Evolutionary conservation across 2,113 vertebrate genomes (phyloP), one percentile per base, ranked within the genome.

Genomic region (Trogon melanurus): DNA sequence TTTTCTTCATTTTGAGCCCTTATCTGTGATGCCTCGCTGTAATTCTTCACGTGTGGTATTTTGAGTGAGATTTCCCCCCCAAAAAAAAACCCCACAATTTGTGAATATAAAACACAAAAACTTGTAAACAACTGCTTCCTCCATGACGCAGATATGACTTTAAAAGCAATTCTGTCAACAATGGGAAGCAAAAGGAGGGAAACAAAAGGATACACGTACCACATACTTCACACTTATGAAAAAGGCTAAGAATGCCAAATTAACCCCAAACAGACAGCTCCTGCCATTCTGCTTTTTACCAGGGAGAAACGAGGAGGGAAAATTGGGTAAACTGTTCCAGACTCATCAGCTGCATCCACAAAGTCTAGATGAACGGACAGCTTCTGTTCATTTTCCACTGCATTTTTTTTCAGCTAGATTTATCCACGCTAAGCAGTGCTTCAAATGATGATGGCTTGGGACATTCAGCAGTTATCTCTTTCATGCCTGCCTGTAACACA

Each of bases 41-140:
- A 72, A 67, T 69, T 67, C 74, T 57, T 92, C 54, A 48, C 13
- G 1, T 34, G 38, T 41, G 26, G 7, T 41, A 65, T 65, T 69
- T 88, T 82, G 65, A 56, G 29, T 27, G 38, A 87, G 73, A 75
- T 57, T n/a, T 45, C 11, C 4, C 17, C 9, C 8, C 3, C 15
- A 17, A 11, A 78, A n/a, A n/a, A 83, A 47, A 41, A 41, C 41
- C 41, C 41, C 16, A 71, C 17, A 41, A 91, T 50, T 41, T 50
- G 17, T 0, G 71, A 81, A 50, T 36, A 70, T 6, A 57, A 45
- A 79, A 60, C 50, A 76, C 21, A 69, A 83, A 85, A 85, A 58
- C 26, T 70, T 56, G 48, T 18, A 75, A 93, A 75, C 76, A 80
- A 78, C 50, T 36, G 16, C n/a, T 80, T 92, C 76, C 92, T 41